Evolutionary conservation across 2,113 vertebrate species (phyloP).

Genomic region (Pseudorhombus dupliciocellatus): DNA sequence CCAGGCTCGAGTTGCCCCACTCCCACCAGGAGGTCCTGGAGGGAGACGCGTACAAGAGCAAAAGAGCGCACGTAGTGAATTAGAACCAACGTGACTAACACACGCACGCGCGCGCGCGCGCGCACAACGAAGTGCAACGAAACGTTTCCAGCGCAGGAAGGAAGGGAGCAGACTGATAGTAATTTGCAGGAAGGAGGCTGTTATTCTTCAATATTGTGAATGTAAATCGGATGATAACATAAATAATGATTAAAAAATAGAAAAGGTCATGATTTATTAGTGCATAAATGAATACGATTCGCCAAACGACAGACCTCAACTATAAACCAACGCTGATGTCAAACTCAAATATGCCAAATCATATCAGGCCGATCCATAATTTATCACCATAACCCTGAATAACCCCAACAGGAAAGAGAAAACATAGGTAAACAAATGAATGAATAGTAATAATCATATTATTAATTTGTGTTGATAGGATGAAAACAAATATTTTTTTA

Average conservation of each 20-base stretch:
- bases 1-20: background rate
- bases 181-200: background rate
- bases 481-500: too few relatives aligned
- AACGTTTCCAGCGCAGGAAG: conserved; percentile 8
- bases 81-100: background rate
- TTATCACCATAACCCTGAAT: too few relatives aligned
- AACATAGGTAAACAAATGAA: too few relatives aligned
- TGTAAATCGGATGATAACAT: background rate
- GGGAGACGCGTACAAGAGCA: background rate
- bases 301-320: background rate
- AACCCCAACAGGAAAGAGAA: too few relatives aligned
- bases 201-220: background rate
- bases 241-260: background rate
- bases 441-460: too few relatives aligned
- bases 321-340: background rate
- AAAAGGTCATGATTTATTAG: too few relatives aligned
- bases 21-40: background rate
- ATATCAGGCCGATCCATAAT: too few relatives aligned
- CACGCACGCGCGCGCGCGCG: background rate
- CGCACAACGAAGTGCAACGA: background rate
- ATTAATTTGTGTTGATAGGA: too few relatives aligned
- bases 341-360: background rate
- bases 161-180: conserved; percentile 1
- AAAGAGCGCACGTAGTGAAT: background rate
- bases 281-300: too few relatives aligned